Evolutionary conservation across 2,797 vertebrate genomes (phyloP).

Genomic region (Harpagifer antarcticus): DNA sequence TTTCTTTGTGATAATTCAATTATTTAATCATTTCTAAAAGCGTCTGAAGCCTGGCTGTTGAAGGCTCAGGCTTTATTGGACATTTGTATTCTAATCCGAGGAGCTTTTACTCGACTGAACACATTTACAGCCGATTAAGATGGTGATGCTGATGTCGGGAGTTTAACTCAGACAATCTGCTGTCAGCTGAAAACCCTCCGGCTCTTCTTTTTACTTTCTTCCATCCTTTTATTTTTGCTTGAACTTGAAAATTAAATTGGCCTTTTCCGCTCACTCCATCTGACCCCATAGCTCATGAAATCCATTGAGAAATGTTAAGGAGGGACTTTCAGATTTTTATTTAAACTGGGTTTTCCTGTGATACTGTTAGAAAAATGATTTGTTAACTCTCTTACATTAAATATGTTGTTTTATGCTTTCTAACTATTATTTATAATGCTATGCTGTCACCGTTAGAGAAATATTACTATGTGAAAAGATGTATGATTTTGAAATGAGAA

Average conservation of each 20-base stretch:
- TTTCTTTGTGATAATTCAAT: no score
- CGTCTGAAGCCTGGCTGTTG: constrained; percentile 2
- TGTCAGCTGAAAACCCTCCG: constrained; percentile 43
- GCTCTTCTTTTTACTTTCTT: constrained; percentile 46
- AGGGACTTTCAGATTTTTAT: not conserved
- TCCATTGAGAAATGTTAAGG: constrained; percentile 18
- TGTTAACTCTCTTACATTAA: not conserved
- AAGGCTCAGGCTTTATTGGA: constrained; percentile 18
- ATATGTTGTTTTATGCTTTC: constrained; percentile 37
- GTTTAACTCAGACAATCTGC: constrained; percentile 46
- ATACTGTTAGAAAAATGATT: not conserved
- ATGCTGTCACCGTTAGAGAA: constrained; percentile 58
- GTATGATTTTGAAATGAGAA: constrained; percentile 37
- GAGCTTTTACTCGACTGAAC: constrained; percentile 31
- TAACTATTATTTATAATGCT: constrained; percentile 64
- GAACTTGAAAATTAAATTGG: constrained; percentile 22
- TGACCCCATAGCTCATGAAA: not conserved
- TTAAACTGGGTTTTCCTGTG: not conserved
- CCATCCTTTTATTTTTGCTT: constrained; percentile 8
- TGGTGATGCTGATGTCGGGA: constrained; percentile 19
- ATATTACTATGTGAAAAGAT: constrained; percentile 18
- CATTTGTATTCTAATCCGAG: constrained; percentile 22
- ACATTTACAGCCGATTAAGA: constrained; percentile 26
- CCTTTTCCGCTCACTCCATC: not conserved
- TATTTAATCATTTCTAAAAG: not conserved